Evolutionary conservation across 2,888 invertebrate genomes (phyloP).

Genomic region (Anorthoa munda): DNA sequence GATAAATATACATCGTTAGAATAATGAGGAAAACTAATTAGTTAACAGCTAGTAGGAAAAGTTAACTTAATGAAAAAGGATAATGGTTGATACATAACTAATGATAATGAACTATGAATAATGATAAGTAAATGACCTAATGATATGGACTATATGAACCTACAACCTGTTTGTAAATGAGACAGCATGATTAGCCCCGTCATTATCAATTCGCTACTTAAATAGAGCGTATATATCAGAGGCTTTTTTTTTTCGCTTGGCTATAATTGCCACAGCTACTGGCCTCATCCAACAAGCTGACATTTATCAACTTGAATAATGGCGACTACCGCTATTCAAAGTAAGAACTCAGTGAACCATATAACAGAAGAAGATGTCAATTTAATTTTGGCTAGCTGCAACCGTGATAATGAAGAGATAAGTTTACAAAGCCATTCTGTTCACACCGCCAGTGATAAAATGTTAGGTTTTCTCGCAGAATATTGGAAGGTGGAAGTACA

Average conservation of each 20-base stretch:
- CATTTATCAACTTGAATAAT: conserved; percentile 20
- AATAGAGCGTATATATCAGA: neutral
- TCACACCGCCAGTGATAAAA: conserved; percentile 81
- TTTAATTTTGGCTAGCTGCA: conserved; percentile 73
- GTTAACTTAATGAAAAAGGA: no score
- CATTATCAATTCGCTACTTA: neutral
- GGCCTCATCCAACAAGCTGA: neutral
- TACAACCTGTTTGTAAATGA: neutral
- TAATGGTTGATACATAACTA: no score
- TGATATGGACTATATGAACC: no score
- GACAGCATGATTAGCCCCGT: neutral
- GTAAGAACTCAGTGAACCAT: conserved; percentile 38
- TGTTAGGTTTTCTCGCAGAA: conserved; percentile 86
- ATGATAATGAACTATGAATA: no score
- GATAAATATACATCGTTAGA: no score
- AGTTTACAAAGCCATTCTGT: conserved; percentile 72
- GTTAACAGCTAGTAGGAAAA: no score
- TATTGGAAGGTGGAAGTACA: conserved; percentile 83
- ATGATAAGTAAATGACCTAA: no score
- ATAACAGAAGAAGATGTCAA: conserved; percentile 77
- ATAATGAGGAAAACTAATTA: no score
- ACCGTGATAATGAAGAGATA: conserved; percentile 62
- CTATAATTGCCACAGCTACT: conserved; percentile 1
- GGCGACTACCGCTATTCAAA: conserved; percentile 24
- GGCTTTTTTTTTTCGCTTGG: conserved; percentile 37